A percentile compares a stretch with the other conserved stretches of the same genome.
Conservation (phyloP, 1,140 invertebrate species). For the Drosophila tsacasi region DNA sequence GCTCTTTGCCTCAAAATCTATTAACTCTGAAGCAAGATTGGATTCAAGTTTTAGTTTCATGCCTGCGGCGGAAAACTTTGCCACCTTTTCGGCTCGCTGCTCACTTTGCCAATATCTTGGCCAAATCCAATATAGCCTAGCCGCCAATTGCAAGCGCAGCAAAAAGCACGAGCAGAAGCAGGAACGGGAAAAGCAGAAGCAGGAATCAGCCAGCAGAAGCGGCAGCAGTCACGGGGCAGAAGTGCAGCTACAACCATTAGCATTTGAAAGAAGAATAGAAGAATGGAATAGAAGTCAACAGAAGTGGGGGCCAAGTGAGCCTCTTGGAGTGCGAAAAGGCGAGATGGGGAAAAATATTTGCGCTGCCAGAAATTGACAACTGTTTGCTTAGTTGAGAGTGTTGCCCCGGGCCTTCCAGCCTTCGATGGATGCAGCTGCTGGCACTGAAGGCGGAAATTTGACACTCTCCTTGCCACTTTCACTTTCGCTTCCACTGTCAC, state of each 20-base stretch:
- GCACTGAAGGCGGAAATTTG: slow-evolving; percentile 76
- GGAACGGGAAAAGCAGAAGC: slow-evolving; percentile 8
- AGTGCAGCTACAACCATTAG: slow-evolving; percentile 53
- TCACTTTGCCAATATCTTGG: slow-evolving; percentile 48
- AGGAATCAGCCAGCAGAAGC: slow-evolving; percentile 10
- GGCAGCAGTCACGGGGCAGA: slow-evolving; percentile 2
- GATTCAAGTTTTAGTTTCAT: slow-evolving; percentile 16
- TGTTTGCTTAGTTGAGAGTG: slow-evolving; percentile 82
- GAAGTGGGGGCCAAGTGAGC: slow-evolving; percentile 59
- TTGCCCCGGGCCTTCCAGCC: slow-evolving; percentile 40
- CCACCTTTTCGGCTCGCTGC: slow-evolving; percentile 38
- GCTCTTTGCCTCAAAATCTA: neutral
- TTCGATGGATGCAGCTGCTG: slow-evolving; percentile 31
- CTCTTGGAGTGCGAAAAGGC: slow-evolving; percentile 67
- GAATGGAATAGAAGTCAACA: slow-evolving; percentile 59
- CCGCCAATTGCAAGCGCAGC: slow-evolving; percentile 19
- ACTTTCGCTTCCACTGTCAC: slow-evolving; percentile 30
- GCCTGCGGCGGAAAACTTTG: slow-evolving; percentile 15
- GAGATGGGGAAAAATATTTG: slow-evolving; percentile 79
- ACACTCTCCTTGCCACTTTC: slow-evolving; percentile 76
- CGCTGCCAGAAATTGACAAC: slow-evolving; percentile 79
- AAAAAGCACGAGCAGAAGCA: neutral
- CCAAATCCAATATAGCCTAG: slow-evolving; percentile 59
- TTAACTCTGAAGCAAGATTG: neutral
- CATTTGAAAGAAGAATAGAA: slow-evolving; percentile 48